Conservation (phyloP, 2,797 vertebrate genomes). For the Carduelis carduelis region DNA sequence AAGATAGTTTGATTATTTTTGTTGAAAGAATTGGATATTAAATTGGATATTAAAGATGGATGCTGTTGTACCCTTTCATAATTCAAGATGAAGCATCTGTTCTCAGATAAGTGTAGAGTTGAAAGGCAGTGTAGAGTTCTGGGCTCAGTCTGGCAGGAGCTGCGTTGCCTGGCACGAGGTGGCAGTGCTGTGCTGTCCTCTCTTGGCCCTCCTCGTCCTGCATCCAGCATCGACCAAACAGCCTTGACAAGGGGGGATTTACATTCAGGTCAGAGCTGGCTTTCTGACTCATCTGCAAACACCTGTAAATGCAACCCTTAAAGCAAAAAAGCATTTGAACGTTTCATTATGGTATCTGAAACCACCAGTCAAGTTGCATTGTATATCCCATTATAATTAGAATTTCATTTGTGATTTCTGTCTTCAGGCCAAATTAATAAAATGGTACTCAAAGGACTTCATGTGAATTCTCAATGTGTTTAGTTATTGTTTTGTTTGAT, state of each 20-base stretch:
- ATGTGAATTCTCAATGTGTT: not conserved
- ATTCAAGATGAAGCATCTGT: not conserved
- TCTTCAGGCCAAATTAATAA: not conserved
- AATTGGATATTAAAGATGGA: not conserved
- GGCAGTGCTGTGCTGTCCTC: conserved; percentile 63
- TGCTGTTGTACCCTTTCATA: not conserved
- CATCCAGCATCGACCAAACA: not conserved
- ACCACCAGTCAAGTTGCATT: not conserved
- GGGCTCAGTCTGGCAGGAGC: not conserved
- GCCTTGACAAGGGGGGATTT: not conserved
- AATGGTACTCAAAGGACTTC: not conserved
- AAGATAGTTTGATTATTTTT: not conserved
- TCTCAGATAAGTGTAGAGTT: not conserved
- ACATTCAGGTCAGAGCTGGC: conserved; percentile 30
- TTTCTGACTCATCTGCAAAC: conserved; percentile 6
- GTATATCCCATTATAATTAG: not conserved
- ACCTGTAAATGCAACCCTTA: conserved; percentile 49
- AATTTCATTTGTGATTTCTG: conserved; percentile 1
- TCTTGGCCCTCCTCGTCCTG: not conserved
- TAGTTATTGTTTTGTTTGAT: not conserved
- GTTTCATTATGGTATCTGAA: not conserved
- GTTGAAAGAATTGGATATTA: not conserved
- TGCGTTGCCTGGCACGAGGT: conserved; percentile 57
- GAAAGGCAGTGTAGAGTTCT: not conserved
- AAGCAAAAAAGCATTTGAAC: not conserved